phyloP scores from a whole-genome alignment of 2,113 vertebrate genomes.

The Sula dactylatra region DNA sequence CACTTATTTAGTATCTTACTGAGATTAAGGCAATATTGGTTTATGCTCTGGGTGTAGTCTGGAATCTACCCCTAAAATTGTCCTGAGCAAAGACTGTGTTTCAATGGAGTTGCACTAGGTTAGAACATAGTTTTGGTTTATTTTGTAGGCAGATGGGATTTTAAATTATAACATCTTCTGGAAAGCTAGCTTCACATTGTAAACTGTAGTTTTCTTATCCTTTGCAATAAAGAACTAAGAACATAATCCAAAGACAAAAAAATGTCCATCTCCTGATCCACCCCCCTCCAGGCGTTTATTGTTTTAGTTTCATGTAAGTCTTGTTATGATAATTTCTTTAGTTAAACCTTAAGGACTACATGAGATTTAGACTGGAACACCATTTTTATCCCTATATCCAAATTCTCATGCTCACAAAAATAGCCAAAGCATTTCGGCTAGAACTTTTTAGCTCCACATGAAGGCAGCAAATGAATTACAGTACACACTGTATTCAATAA shows the following conservation, averaged over 20 bases:
- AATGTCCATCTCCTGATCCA: background rate
- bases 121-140: background rate
- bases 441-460: conserved; percentile 39
- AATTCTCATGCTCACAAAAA: background rate
- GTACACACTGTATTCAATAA: conserved; percentile 51
- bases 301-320: background rate
- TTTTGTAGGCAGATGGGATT: background rate
- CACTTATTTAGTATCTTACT: background rate
- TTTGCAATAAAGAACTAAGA: background rate
- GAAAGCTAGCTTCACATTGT: background rate
- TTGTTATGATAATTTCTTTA: background rate
- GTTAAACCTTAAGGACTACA: background rate
- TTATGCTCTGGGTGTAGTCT: background rate
- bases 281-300: background rate
- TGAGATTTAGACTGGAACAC: background rate
- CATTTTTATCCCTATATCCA: background rate
- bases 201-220: background rate
- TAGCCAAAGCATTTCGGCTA: conserved; percentile 1
- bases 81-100: background rate
- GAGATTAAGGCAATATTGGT: background rate
- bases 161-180: background rate
- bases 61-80: background rate
- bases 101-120: background rate
- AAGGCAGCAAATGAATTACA: conserved; percentile 61
- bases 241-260: background rate